Conservation (phyloP, 2,797 vertebrate species). For the Coracias cyanogaster region DNA sequence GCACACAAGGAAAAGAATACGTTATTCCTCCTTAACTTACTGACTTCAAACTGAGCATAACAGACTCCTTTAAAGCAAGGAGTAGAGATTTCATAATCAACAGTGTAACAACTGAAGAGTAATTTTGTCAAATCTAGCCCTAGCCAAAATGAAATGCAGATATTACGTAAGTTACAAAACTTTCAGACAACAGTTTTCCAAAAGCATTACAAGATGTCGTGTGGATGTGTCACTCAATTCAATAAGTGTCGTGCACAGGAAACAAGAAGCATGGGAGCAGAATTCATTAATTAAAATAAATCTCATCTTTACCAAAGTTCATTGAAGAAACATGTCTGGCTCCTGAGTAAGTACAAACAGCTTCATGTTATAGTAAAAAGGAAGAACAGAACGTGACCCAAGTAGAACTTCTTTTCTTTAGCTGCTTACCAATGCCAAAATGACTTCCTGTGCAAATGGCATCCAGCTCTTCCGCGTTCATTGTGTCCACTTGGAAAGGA, state of each 20-base stretch:
- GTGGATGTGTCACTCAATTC: not conserved
- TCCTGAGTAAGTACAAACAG: not conserved
- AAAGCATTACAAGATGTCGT: not conserved
- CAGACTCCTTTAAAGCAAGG: not conserved
- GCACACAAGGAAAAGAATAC: not conserved
- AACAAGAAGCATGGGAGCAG: not conserved
- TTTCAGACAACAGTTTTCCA: not conserved
- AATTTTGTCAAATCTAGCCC: not conserved
- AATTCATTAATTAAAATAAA: not conserved
- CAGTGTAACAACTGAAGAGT: not conserved
- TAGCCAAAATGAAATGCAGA: not conserved
- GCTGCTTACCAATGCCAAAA: slow-evolving; percentile 71
- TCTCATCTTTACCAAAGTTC: not conserved
- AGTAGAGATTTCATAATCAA: not conserved
- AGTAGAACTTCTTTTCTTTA: not conserved
- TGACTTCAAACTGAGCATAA: not conserved
- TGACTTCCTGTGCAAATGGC: not conserved
- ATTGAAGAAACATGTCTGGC: not conserved
- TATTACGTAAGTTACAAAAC: not conserved
- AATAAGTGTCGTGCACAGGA: not conserved
- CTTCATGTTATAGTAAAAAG: not conserved
- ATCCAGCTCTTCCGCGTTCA: not conserved
- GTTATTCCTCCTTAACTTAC: not conserved
- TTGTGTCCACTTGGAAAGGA: not conserved
- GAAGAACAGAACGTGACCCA: not conserved